phyloP scores from a whole-genome alignment of 2,888 invertebrate genomes.

The Melinopterus prodromus region DNA sequence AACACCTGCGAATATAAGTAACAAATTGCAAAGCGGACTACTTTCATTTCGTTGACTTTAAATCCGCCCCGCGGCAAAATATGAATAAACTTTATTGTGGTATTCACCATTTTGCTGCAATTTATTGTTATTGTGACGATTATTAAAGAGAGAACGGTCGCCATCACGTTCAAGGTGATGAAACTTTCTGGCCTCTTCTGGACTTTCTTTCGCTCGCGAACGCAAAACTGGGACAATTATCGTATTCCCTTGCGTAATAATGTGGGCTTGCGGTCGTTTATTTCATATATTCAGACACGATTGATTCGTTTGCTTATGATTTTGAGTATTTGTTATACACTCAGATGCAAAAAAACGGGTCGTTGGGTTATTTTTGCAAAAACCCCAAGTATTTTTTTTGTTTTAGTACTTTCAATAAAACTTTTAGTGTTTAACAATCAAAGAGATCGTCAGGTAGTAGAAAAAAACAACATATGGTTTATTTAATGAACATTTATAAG shows the following conservation, averaged over 20 bases:
- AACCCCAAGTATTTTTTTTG: too few relatives aligned
- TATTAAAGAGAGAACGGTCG: not conserved
- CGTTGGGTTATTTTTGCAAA: too few relatives aligned
- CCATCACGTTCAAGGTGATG: not conserved
- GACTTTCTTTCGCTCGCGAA: not conserved
- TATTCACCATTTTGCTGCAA: not conserved
- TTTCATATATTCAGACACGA: not conserved
- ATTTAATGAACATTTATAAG: too few relatives aligned
- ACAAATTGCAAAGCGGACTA: not conserved
- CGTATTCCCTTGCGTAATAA: not conserved
- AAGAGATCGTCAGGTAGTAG: too few relatives aligned
- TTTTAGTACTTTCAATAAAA: too few relatives aligned
- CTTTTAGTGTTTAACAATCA: too few relatives aligned
- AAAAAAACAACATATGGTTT: too few relatives aligned
- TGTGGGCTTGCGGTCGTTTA: not conserved
- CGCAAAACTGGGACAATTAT: not conserved
- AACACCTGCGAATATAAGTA: not conserved
- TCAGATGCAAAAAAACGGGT: too few relatives aligned
- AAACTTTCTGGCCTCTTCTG: not conserved
- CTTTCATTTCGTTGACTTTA: not conserved
- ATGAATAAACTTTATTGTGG: not conserved
- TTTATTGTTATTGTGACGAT: not conserved
- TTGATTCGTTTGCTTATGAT: too few relatives aligned
- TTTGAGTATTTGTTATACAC: too few relatives aligned
- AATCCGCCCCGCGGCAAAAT: not conserved